Percentiles rank a stretch among this genome's conserved stretches.
Evolutionary conservation across 1,140 invertebrate species (phyloP).

Genomic region (Drosophila ercepeae): DNA sequence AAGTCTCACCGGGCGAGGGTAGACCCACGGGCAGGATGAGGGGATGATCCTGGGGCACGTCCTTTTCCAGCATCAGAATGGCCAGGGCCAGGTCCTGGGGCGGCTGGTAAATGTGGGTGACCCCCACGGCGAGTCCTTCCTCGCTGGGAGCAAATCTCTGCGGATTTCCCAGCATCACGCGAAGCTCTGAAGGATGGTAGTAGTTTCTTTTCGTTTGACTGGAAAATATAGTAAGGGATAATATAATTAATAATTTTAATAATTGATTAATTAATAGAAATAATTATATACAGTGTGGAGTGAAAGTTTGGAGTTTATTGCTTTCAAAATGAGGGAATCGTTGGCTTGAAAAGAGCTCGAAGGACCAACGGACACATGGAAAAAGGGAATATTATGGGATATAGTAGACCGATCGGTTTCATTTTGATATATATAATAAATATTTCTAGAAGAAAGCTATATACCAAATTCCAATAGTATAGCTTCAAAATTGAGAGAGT

Average conservation of each 20-base stretch:
- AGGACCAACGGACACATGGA: too few species aligned
- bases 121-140: constrained; percentile 40
- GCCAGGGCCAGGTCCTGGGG: constrained; percentile 60
- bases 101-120: constrained; percentile 64
- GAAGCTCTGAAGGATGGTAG: constrained; percentile 76
- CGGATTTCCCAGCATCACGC: constrained; percentile 58
- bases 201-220: constrained; percentile 23
- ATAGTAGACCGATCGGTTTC: too few species aligned
- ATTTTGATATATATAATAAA: too few species aligned
- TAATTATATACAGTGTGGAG: too few species aligned
- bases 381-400: too few species aligned
- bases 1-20: neutral
- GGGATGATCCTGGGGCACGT: constrained; percentile 49
- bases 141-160: constrained; percentile 62
- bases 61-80: constrained; percentile 71
- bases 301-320: too few species aligned
- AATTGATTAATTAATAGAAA: too few species aligned
- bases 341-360: too few species aligned
- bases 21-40: constrained; percentile 54
- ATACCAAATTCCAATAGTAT: too few species aligned
- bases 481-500: too few species aligned
- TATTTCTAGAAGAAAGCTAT: too few species aligned
- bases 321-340: too few species aligned
- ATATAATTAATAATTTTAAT: neutral
- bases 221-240: neutral